phyloP scores from a whole-genome alignment of 2,113 vertebrate species.

The Prionailurus bengalensis region DNA sequence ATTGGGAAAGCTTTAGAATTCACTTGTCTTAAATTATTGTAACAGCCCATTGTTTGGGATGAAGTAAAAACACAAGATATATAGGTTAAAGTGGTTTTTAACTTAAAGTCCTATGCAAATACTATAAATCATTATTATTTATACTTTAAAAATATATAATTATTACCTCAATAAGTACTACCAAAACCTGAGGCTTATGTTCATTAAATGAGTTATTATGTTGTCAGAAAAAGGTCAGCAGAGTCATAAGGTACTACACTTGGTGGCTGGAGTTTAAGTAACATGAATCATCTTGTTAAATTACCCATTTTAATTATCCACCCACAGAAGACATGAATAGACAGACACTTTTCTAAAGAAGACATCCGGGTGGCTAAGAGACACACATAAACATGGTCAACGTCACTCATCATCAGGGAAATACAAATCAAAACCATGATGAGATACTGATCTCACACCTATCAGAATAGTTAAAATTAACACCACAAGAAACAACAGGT shows the following conservation, averaged over 20 bases:
- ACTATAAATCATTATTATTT: slow-evolving; percentile 3
- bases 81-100: neutral
- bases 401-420: too few species aligned
- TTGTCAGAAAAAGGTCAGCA: slow-evolving; percentile 37
- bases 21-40: neutral
- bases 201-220: neutral
- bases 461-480: too few species aligned
- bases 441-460: too few species aligned
- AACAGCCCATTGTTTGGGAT: neutral
- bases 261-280: neutral
- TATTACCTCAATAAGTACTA: neutral
- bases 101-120: neutral
- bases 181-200: neutral
- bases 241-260: neutral
- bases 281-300: neutral
- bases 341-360: too few species aligned
- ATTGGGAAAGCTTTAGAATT: neutral
- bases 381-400: too few species aligned
- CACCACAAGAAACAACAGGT: too few species aligned
- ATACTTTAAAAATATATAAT: neutral
- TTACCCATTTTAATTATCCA: neutral
- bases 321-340: too few species aligned
- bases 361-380: too few species aligned
- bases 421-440: too few species aligned
- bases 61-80: neutral